Percentiles rank a stretch among this genome's conserved stretches.
Conservation (phyloP, 2,797 vertebrate genomes). For the Furcifer pardalis region DNA sequence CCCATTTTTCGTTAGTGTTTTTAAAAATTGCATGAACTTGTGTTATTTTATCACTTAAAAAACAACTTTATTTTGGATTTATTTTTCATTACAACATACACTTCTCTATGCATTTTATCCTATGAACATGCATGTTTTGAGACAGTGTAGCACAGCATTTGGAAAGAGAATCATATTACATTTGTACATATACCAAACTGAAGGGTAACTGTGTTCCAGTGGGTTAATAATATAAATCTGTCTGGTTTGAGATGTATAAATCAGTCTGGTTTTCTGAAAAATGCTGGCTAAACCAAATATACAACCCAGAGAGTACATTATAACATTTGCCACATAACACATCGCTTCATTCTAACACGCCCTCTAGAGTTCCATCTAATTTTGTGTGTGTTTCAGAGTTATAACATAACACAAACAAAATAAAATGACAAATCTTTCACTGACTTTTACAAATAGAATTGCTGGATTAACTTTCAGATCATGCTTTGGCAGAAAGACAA, state of each 20-base stretch:
- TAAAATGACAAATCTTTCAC: constrained; percentile 5
- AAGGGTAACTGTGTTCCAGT: not conserved
- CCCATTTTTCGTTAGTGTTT: not conserved
- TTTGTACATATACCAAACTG: not conserved
- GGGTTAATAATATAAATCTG: not conserved
- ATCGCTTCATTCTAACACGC: not conserved
- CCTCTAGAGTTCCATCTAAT: not conserved
- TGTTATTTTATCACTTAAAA: not conserved
- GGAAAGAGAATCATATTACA: not conserved
- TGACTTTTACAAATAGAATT: not conserved
- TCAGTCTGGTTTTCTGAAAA: not conserved
- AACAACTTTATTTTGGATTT: not conserved
- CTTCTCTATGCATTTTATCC: not conserved
- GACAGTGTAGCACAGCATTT: not conserved
- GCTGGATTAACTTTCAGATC: constrained; percentile 13
- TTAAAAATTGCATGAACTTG: not conserved
- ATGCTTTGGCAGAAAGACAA: constrained; percentile 1
- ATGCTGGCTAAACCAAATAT: not conserved
- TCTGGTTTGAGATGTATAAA: not conserved
- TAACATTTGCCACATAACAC: not conserved
- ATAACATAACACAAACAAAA: not conserved
- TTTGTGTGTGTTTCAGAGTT: not conserved
- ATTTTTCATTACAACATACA: not conserved
- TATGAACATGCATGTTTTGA: not conserved
- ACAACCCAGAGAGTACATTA: not conserved